Conservation (phyloP, 2,797 vertebrate species). For the Pipistrellus pygmaeus region DNA sequence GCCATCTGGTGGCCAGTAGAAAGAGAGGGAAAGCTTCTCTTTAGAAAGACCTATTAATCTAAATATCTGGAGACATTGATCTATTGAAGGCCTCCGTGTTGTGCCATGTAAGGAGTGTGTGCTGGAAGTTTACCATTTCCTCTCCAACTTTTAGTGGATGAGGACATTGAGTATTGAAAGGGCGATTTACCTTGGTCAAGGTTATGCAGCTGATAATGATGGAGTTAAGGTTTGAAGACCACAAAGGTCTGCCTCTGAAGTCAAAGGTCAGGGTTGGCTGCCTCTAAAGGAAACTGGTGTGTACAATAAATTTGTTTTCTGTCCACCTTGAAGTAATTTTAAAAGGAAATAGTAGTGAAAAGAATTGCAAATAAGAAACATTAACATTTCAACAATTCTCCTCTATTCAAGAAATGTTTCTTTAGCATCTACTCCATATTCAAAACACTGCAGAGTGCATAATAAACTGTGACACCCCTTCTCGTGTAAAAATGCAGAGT, state of each 20-base stretch:
- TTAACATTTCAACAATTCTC: slow-evolving; percentile 14
- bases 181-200: background rate
- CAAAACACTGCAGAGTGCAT: background rate
- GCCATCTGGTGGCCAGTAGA: background rate
- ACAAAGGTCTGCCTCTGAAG: background rate
- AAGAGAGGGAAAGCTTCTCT: background rate
- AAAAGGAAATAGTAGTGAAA: background rate
- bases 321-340: background rate
- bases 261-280: background rate
- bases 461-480: background rate
- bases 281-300: background rate
- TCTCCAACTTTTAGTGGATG: background rate
- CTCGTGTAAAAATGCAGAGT: background rate
- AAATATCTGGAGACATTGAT: background rate
- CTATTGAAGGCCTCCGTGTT: background rate
- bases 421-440: background rate
- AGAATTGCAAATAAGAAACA: background rate
- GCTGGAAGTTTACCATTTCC: background rate
- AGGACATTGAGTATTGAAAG: background rate
- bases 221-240: background rate
- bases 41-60: background rate
- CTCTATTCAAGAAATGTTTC: background rate
- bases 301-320: background rate
- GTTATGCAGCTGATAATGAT: background rate
- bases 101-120: background rate